Base-by-base conservation (phyloP, 1,140 invertebrate genomes). In the Eumeta japonica region DNA sequence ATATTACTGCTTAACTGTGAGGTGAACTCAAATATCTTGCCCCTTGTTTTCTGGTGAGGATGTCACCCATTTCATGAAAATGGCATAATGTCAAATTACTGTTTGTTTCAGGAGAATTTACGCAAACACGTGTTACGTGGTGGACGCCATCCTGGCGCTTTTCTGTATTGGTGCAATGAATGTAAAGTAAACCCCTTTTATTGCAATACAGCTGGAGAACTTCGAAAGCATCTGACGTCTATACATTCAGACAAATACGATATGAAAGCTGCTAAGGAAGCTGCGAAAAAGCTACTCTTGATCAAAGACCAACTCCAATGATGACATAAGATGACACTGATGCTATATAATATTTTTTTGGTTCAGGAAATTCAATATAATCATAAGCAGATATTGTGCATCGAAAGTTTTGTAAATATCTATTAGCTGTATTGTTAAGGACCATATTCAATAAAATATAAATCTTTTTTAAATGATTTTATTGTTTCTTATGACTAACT, bases 101-200 rank as follows among this genome's bases (percentile, higher is more conserved):
- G 36, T 13, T 19, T 34, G 20, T 71, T 72, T 11, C 75, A 90
- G 83, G 90, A 92, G 62, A 93, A 93, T 62, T 77, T 94, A 3
- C 80, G 90, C 2, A 93, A 92, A 53, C 91, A 94, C 65, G 82
- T 91, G 3, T 59, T 91, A 0, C 84, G 83, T n/a, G 90, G 87
- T 2, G 83, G 79, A 35, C 82, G 86, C 29, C 91, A 94, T 64
- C 78, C 80, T 1, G 89, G 87, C 3, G 80, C 86, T 52, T 83
- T 65, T 39, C 79, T 93, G 7, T 94, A 93, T 66, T 81, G 85
- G 16, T 94, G 90, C 55, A 71, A 76, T 15, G 67, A 76, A 30
- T 89, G 87, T 55, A 30, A 18, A 2, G 42, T 35, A 35, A 50
- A 59, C 32, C 18, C 64, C 42, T 45, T 86, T 75, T 58, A 68